These are phyloP conservation scores for Parthenolecanium corni DNA, from an alignment of 2,888 invertebrate genomes.

Conservation along the genomic window DNA sequence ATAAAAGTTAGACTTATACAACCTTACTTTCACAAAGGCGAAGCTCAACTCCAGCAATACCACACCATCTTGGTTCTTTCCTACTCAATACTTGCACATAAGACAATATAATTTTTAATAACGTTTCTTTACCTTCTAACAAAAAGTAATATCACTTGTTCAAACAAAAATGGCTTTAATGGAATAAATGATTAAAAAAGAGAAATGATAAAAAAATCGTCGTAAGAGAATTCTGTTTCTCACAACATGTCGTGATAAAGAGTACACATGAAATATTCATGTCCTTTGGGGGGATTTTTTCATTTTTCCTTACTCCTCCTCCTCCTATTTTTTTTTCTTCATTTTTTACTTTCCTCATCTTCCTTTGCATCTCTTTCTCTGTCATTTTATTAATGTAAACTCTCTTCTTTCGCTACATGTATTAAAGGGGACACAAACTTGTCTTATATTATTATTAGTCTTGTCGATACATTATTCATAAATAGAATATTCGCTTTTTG, in stretches of 20 bases:
- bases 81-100: too few species aligned
- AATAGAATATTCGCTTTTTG: constrained; percentile 19
- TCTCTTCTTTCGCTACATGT: background rate
- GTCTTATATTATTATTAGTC: constrained; percentile 9
- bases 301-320: constrained; percentile 1
- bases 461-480: constrained; percentile 19
- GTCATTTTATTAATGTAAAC: too few species aligned
- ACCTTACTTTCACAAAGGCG: too few species aligned
- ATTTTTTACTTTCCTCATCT: background rate
- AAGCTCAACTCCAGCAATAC: too few species aligned
- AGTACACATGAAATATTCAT: constrained; percentile 15
- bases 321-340: background rate
- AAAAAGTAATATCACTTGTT: too few species aligned
- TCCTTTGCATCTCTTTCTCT: background rate
- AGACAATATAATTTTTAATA: too few species aligned
- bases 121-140: too few species aligned
- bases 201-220: too few species aligned
- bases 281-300: constrained; percentile 9
- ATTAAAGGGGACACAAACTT: constrained; percentile 15
- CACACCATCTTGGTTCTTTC: too few species aligned
- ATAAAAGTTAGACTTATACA: too few species aligned
- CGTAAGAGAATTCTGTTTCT: background rate
- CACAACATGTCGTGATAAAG: constrained; percentile 7
- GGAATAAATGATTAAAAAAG: too few species aligned
- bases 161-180: too few species aligned